Evolutionary conservation across 2,113 vertebrate genomes (phyloP).

Genomic region (Verasper variegatus): DNA sequence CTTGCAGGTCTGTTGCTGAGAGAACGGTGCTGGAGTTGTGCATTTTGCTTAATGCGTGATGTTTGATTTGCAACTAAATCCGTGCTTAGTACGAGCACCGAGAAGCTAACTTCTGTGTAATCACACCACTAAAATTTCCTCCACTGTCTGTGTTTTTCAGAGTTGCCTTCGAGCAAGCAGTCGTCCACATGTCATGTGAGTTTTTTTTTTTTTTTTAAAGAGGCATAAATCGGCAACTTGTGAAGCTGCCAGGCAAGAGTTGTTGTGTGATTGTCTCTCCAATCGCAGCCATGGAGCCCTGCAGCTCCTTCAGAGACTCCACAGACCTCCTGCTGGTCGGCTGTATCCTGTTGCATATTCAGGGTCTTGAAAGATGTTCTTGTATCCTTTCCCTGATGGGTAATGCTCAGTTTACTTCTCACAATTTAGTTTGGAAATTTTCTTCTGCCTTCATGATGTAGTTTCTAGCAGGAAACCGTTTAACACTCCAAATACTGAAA

Average conservation of each 20-base stretch:
- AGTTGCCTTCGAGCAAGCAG: conserved; percentile 25
- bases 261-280: background rate
- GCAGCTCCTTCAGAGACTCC: conserved; percentile 8
- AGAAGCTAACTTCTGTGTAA: background rate
- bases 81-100: background rate
- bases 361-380: background rate
- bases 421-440: conserved; percentile 18
- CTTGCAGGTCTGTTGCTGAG: background rate
- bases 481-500: background rate
- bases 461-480: background rate
- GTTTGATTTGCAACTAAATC: background rate
- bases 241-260: background rate
- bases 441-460: conserved; percentile 3
- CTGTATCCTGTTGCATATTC: background rate
- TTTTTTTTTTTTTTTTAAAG: conserved; percentile 10
- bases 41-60: background rate
- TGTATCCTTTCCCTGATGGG: background rate
- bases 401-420: background rate
- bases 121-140: background rate
- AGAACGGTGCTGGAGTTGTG: background rate
- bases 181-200: conserved; percentile 35
- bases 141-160: background rate
- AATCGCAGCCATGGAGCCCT: background rate
- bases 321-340: background rate
- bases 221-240: conserved; percentile 12